phyloP scores from a whole-genome alignment of 2,888 invertebrate genomes.

The Scaptomyza caliginosa region DNA sequence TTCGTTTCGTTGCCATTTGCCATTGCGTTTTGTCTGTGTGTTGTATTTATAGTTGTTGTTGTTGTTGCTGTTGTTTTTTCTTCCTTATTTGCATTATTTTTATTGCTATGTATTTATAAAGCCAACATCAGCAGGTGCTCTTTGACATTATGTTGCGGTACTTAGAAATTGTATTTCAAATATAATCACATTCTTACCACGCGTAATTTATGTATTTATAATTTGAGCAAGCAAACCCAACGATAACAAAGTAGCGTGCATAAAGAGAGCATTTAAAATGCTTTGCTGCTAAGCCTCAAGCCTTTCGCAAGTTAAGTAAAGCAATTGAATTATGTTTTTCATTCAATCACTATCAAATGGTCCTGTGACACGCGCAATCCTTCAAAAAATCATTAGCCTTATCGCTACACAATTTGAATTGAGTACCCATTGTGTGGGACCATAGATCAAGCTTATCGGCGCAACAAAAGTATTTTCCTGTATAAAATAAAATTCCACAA shows the following conservation, averaged over 20 bases:
- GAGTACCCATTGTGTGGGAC: slow-evolving; percentile 20
- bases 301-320: too few species aligned
- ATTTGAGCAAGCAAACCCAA: background rate
- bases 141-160: background rate
- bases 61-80: slow-evolving; percentile 18
- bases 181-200: background rate
- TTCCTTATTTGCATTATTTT: slow-evolving; percentile 25
- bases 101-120: slow-evolving; percentile 25
- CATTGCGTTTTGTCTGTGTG: slow-evolving; percentile 6
- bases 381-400: slow-evolving; percentile 55
- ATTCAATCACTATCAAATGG: slow-evolving; percentile 41
- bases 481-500: slow-evolving; percentile 72
- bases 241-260: background rate
- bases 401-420: slow-evolving; percentile 61
- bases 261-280: slow-evolving; percentile 29
- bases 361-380: slow-evolving; percentile 55
- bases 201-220: slow-evolving; percentile 1
- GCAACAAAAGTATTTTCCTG: slow-evolving; percentile 71
- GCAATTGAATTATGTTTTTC: slow-evolving; percentile 63
- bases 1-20: slow-evolving; percentile 22
- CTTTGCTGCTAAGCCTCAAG: slow-evolving; percentile 23
- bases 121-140: background rate
- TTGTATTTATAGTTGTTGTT: slow-evolving; percentile 20
- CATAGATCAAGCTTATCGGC: slow-evolving; percentile 78
- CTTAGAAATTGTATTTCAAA: slow-evolving; percentile 9